phyloP scores from a whole-genome alignment of 2,888 invertebrate species.

The Pollenia labialis region DNA sequence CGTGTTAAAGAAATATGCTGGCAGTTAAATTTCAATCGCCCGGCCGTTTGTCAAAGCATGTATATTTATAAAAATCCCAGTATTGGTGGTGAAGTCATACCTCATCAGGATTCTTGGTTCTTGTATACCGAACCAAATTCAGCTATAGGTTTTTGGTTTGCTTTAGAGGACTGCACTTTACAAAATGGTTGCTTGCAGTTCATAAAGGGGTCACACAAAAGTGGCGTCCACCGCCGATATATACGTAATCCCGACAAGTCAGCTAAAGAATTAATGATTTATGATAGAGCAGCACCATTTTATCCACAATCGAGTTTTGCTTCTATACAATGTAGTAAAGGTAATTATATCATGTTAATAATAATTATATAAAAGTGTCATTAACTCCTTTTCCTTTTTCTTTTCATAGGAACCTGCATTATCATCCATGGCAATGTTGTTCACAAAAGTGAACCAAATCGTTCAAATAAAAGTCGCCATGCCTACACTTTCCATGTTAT shows the following conservation, averaged over 20 bases:
- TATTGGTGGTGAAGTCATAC: slow-evolving; percentile 92
- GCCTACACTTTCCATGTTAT: slow-evolving; percentile 98
- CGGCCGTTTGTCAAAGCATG: slow-evolving; percentile 97
- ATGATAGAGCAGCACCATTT: slow-evolving; percentile 88
- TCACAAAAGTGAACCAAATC: slow-evolving; percentile 95
- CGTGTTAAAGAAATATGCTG: slow-evolving; percentile 91
- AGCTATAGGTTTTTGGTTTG: slow-evolving; percentile 97
- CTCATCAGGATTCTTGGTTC: slow-evolving; percentile 95
- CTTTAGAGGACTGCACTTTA: slow-evolving; percentile 95
- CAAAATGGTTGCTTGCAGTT: slow-evolving; percentile 98
- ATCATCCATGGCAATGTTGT: slow-evolving; percentile 96
- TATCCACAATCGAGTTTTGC: slow-evolving; percentile 91
- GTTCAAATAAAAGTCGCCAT: slow-evolving; percentile 92
- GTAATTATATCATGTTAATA: slow-evolving; percentile 84
- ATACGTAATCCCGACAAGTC: slow-evolving; percentile 88
- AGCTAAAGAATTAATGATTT: slow-evolving; percentile 87
- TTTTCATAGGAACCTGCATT: slow-evolving; percentile 90
- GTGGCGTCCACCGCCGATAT: slow-evolving; percentile 89
- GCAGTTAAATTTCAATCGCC: slow-evolving; percentile 90
- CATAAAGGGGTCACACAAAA: slow-evolving; percentile 95
- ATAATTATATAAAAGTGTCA: neutral
- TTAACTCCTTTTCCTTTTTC: slow-evolving; percentile 1
- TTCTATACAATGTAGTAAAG: slow-evolving; percentile 92
- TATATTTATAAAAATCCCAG: slow-evolving; percentile 98
- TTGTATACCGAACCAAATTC: slow-evolving; percentile 93